phyloP scores from a whole-genome alignment of 2,113 vertebrate genomes.

The Calonectris borealis region DNA sequence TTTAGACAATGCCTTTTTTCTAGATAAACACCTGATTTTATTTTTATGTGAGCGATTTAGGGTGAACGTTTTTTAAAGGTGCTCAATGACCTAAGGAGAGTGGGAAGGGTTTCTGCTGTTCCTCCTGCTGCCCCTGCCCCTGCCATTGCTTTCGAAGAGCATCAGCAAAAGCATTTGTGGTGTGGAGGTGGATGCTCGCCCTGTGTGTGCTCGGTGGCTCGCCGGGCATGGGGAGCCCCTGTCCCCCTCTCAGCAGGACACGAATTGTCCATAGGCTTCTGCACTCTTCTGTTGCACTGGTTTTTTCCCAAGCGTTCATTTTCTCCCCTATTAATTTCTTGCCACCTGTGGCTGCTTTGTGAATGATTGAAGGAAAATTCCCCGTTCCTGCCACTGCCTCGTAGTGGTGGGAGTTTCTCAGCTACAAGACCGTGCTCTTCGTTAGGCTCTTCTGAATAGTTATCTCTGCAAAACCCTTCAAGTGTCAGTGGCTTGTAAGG shows the following conservation, averaged over 20 bases:
- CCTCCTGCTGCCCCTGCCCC: background rate
- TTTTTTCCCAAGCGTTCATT: fast-evolving
- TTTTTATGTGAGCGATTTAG: background rate
- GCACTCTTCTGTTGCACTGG: background rate
- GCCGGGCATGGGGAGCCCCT: fast-evolving
- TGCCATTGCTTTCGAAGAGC: background rate
- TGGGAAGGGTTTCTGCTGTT: background rate
- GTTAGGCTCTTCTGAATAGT: background rate
- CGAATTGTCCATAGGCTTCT: background rate
- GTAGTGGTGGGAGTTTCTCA: background rate
- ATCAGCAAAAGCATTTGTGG: background rate
- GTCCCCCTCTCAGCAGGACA: background rate
- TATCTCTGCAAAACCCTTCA: background rate
- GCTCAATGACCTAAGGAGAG: background rate
- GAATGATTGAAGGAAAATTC: background rate
- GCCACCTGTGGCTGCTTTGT: background rate
- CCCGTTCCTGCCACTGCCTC: fast-evolving
- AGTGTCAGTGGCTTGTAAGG: background rate
- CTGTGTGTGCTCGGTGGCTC: background rate
- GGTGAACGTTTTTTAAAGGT: background rate
- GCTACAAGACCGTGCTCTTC: background rate
- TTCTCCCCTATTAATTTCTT: background rate
- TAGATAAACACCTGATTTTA: background rate
- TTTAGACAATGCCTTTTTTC: background rate
- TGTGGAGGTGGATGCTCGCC: background rate